phyloP scores from a whole-genome alignment of 1,140 invertebrate genomes.

The Cyclargus thomasi region DNA sequence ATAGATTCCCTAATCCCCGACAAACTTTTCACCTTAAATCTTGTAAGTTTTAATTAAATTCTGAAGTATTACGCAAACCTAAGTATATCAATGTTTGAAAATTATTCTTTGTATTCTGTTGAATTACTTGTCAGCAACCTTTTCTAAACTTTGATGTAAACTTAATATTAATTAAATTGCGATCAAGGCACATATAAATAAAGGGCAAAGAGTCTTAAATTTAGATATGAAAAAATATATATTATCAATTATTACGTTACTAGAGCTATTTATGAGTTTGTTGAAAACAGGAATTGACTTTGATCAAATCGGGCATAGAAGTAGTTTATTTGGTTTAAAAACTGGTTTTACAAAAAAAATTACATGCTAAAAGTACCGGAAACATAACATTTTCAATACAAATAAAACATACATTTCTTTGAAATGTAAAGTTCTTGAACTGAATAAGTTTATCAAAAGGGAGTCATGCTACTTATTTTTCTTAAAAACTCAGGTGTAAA shows the following conservation, averaged over 20 bases:
- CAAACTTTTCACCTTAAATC: constrained; percentile 5
- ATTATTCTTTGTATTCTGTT: not conserved
- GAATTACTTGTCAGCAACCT: not conserved
- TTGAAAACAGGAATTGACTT: too few species aligned
- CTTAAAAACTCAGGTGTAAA: not conserved
- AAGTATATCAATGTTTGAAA: not conserved
- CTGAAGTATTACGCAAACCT: constrained; percentile 19
- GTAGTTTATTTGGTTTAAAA: too few species aligned
- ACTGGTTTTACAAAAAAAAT: too few species aligned
- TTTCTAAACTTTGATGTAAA: not conserved
- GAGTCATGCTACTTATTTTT: not conserved
- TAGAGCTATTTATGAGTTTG: too few species aligned
- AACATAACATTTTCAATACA: not conserved
- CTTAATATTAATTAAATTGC: too few species aligned
- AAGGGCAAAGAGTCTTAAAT: too few species aligned
- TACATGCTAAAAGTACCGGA: not conserved
- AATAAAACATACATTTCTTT: not conserved
- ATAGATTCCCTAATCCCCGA: constrained; percentile 3
- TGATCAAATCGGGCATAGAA: too few species aligned
- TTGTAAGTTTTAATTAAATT: constrained; percentile 17
- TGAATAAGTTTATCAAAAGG: not conserved
- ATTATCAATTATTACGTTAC: too few species aligned
- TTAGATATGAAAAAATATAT: too few species aligned
- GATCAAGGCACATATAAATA: too few species aligned
- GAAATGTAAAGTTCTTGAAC: not conserved